Base-by-base conservation (phyloP, 2,888 invertebrate genomes). In the Chamaedrilus cognettii region DNA sequence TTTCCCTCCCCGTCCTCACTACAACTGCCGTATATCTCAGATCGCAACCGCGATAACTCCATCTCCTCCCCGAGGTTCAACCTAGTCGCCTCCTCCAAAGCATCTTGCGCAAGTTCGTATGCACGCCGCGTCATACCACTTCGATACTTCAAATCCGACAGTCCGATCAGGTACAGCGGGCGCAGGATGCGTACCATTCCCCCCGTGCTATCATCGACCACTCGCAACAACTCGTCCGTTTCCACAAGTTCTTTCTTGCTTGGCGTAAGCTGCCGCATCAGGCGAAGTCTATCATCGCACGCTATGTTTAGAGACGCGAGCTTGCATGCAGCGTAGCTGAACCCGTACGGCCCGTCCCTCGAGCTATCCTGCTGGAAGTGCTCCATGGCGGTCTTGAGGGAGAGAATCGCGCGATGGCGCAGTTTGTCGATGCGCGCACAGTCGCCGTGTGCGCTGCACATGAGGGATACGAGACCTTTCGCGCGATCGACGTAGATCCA, bases 401-500 rank as follows among this genome's bases (percentile, higher is more conserved):
- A 42, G 19, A 4, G 1, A 19, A 50, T 30, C 4, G 61, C 61
- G 19, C 49, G 23, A 5, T 2, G 15, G 1, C 61, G 49, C 30
- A 61, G 2, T 23, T 52, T 52, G 26, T 7, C 11, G 5, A 7
- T 26, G 30, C 50, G 50, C 60, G 28, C 5, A 32, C 33, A 34
- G n/a, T n/a, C n/a, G n/a, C n/a, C n/a, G n/a, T n/a, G n/a, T n/a
- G n/a, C n/a, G 23, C 34, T 34, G 15, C 33, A 33, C 50, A 61
- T 61, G 26, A 28, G n/a, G 23, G 51, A 26, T 30, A 26, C 28
- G 50, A 50, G 51, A 28, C 28, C 11, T 23, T 61, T 61, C 49
- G 61, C 61, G 4, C 30, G 31, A 26, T 61, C 61, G 33, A 61
- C 61, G 51, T 61, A 50, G 19, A 61, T 49, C 61, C 61, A 61